A percentile compares a stretch with the other conserved stretches of the same genome.
phyloP scores from a whole-genome alignment of 2,797 vertebrate genomes.

The Gouania willdenowi region DNA sequence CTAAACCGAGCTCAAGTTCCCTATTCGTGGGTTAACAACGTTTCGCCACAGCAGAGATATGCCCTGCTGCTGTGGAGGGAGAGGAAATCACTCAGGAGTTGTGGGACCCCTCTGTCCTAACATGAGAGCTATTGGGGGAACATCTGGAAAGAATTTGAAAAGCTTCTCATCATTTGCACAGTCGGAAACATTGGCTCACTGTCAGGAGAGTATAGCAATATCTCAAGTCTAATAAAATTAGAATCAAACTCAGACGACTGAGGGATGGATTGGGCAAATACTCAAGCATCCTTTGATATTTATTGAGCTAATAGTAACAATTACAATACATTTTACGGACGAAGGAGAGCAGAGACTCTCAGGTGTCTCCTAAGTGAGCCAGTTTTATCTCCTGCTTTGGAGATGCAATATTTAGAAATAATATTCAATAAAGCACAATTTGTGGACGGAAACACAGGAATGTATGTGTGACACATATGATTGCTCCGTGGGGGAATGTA shows the following conservation, averaged over 20 bases:
- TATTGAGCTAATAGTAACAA: slow-evolving; percentile 31
- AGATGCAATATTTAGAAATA: no score
- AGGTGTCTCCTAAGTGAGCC: neutral
- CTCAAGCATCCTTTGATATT: slow-evolving; percentile 24
- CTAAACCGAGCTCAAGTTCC: no score
- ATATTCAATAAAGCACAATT: no score
- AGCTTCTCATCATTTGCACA: slow-evolving; percentile 60
- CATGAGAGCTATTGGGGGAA: slow-evolving; percentile 37
- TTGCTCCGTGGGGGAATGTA: neutral
- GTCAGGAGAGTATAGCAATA: slow-evolving; percentile 41
- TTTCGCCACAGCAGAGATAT: slow-evolving; percentile 26
- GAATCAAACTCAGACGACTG: slow-evolving; percentile 31
- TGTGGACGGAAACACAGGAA: no score
- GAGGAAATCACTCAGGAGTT: slow-evolving; percentile 27
- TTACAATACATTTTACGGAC: slow-evolving; percentile 38
- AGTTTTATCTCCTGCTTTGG: neutral
- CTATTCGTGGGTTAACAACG: no score
- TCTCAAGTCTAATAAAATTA: slow-evolving; percentile 41
- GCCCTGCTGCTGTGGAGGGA: slow-evolving; percentile 23
- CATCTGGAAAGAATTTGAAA: slow-evolving; percentile 70
- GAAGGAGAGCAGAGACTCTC: no score
- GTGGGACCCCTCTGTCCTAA: slow-evolving; percentile 16
- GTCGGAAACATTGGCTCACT: slow-evolving; percentile 47
- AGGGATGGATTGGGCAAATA: slow-evolving; percentile 19
- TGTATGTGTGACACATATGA: neutral